These are phyloP conservation scores for Toxotes chatareus DNA, from an alignment of 2,113 vertebrate genomes.

Conservation along the genomic window DNA sequence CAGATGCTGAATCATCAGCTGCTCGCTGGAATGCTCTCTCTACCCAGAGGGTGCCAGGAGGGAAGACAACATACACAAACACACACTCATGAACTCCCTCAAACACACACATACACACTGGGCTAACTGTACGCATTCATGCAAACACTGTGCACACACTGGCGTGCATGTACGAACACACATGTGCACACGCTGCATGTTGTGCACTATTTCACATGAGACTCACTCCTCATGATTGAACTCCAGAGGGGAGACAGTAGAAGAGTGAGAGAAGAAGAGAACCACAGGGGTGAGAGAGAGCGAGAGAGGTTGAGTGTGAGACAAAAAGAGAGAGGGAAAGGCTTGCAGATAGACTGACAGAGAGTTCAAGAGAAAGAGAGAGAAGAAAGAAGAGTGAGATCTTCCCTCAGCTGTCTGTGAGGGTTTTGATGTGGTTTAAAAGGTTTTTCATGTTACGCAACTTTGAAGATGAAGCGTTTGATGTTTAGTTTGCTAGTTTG, in stretches of 20 bases:
- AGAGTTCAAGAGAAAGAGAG: conserved; percentile 63
- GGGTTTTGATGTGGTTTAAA: conserved; percentile 78
- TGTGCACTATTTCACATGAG: conserved; percentile 75
- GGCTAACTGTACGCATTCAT: conserved; percentile 54
- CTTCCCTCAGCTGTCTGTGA: conserved; percentile 72
- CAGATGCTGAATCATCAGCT: conserved; percentile 87
- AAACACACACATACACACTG: conserved; percentile 26
- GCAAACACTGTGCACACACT: conserved; percentile 40
- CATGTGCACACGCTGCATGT: conserved; percentile 37
- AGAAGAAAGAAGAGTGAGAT: conserved; percentile 72
- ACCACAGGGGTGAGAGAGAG: conserved; percentile 15
- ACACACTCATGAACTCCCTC: conserved; percentile 2
- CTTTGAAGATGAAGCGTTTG: conserved; percentile 82
- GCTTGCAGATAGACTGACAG: conserved; percentile 62
- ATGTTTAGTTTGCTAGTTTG: conserved; percentile 79
- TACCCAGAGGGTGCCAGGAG: conserved; percentile 79
- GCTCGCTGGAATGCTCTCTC: conserved; percentile 78
- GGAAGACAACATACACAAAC: conserved; percentile 57
- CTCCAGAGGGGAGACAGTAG: conserved; percentile 53
- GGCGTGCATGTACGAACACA: conserved; percentile 28
- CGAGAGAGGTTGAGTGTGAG: conserved; percentile 37
- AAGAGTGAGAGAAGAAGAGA: conserved; percentile 14
- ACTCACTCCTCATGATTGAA: conserved; percentile 63
- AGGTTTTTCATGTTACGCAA: conserved; percentile 79
- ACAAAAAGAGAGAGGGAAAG: conserved; percentile 35